phyloP scores from a whole-genome alignment of 2,113 vertebrate species.

The Perognathus longimembris region DNA sequence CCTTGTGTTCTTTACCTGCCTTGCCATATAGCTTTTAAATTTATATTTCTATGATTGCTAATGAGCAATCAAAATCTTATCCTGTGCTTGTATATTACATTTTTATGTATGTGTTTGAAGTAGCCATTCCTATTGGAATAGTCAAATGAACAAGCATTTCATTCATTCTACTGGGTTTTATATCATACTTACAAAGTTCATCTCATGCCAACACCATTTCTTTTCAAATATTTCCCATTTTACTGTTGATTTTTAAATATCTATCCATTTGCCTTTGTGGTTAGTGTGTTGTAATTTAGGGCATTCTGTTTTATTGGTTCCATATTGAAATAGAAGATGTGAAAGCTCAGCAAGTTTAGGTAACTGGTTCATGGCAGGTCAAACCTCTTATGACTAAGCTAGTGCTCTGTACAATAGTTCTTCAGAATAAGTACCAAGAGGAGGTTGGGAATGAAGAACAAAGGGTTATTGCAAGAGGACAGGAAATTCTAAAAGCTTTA shows the following conservation, averaged over 20 bases:
- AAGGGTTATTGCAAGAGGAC: neutral
- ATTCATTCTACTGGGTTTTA: neutral
- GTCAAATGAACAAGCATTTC: neutral
- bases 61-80: neutral
- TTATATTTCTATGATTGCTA: neutral
- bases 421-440: neutral
- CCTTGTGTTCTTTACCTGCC: neutral
- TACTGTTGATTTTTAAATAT: neutral
- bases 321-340: neutral
- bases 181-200: neutral
- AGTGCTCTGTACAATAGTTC: neutral
- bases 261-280: neutral
- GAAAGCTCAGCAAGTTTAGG: neutral
- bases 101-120: neutral
- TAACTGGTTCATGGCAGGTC: neutral
- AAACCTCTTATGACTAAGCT: neutral
- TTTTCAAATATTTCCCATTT: neutral
- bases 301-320: neutral
- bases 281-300: neutral
- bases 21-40: neutral
- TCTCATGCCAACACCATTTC: neutral
- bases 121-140: neutral
- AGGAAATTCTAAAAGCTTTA: neutral
- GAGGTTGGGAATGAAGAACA: accelerated
- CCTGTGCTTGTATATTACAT: neutral